Evolutionary conservation across 2,113 vertebrate genomes (phyloP).

Genomic region (Stigmatopora argus): DNA sequence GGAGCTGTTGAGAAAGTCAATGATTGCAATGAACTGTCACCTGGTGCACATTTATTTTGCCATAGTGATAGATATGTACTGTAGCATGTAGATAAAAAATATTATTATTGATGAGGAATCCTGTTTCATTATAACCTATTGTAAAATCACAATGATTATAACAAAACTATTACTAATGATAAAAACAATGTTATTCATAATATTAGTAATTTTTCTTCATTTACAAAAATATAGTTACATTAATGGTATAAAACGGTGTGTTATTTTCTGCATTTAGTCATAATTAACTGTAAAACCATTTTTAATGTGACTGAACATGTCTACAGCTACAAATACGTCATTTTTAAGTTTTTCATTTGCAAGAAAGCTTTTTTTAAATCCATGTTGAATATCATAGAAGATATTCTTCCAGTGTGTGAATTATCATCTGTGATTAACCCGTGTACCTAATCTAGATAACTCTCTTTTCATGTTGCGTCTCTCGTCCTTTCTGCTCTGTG

Average conservation of each 20-base stretch:
- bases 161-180: too few relatives aligned
- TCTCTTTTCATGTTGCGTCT: slow-evolving; percentile 13
- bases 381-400: background rate
- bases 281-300: too few relatives aligned
- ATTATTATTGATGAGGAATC: too few relatives aligned
- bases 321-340: too few relatives aligned
- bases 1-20: slow-evolving; percentile 41
- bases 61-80: background rate
- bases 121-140: too few relatives aligned
- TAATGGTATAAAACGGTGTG: too few relatives aligned
- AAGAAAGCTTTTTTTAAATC: background rate
- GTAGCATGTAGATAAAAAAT: background rate
- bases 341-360: background rate
- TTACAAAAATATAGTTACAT: too few relatives aligned
- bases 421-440: background rate
- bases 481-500: slow-evolving; percentile 28
- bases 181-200: too few relatives aligned
- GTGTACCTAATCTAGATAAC: slow-evolving; percentile 22
- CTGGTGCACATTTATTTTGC: slow-evolving; percentile 26
- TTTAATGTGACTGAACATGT: too few relatives aligned
- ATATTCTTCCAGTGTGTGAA: background rate
- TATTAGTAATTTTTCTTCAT: too few relatives aligned
- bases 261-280: too few relatives aligned
- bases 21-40: slow-evolving; percentile 29
- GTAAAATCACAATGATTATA: too few relatives aligned